Base-by-base conservation (phyloP, 2,113 vertebrate species). In the Xiphophorus couchianus region DNA sequence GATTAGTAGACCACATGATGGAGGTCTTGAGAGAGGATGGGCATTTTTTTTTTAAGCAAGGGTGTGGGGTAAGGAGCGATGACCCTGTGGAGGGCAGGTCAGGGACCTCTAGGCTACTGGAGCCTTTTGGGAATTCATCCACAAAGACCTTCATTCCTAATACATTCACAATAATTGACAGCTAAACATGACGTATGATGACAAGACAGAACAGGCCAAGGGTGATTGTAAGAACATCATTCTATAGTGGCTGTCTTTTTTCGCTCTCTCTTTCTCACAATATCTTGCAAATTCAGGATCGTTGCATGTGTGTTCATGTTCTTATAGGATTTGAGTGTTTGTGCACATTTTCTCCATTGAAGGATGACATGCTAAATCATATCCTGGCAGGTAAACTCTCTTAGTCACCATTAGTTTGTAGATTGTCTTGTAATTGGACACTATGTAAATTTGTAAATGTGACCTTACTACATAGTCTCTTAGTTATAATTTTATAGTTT, bases 1-100 rank as follows among this genome's bases (percentile, higher is more conserved):
- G 89, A 96, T 96, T 95, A 33, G 72, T 91, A 78, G 93, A 92
- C 89, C 92, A 93, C 89, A 90, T 93, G 95, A 92, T 90, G 91
- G 88, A 90, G 87, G 85, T 88, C 83, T 79, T 71, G 78, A 86
- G 80, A 73, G 88, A 80, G 60, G 73, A 76, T 48, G 60, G 31
- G 13, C 37, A 67, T 67, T 67, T 44, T 66, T 66, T 66, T 37
- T 42, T 9, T 14, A 39, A 27, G 35, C 27, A 35, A n/a, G 51
- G 51, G 62, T 13, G 10, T 12, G 25, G 64, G 64, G 13, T 15
- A 15, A 27, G 64, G 13, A 67, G n/a, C 5, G 65, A 28, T 44
- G 37, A 67, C 65, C 94, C 94, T 92, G 66, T 69, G n/a, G 61
- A 84, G 86, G 89, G 85, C 76, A 88, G 94, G 92, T 92, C 90